phyloP scores from a whole-genome alignment of 2,888 invertebrate species.

The Cataglyphis cursor region DNA sequence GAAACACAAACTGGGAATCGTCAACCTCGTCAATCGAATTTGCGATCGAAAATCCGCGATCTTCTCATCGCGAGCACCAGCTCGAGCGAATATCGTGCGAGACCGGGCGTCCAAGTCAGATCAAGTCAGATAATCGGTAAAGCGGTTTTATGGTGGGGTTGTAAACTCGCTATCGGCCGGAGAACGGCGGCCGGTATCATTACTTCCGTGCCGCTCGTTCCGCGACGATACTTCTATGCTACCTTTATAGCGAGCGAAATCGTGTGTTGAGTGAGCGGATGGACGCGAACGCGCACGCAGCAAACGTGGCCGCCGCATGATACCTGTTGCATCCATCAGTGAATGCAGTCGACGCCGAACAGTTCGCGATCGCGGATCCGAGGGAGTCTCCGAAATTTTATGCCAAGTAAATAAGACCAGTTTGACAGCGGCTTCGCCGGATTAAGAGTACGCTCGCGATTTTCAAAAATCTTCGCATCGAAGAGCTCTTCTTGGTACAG shows the following conservation, averaged over 20 bases:
- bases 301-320: not conserved
- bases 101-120: not conserved
- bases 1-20: not conserved
- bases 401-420: not conserved
- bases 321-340: slow-evolving; percentile 23
- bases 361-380: slow-evolving; percentile 24
- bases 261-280: slow-evolving; percentile 5
- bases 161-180: slow-evolving; percentile 4
- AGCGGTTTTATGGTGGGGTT: slow-evolving; percentile 20
- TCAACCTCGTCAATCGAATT: not conserved
- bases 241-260: slow-evolving; percentile 1
- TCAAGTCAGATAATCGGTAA: slow-evolving; percentile 2
- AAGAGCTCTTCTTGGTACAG: not conserved
- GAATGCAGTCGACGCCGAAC: slow-evolving; percentile 24
- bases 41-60: not conserved
- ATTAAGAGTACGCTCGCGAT: not conserved
- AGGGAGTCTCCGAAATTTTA: not conserved
- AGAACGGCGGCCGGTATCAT: not conserved
- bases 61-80: not conserved
- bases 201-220: not conserved
- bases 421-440: not conserved
- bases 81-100: not conserved
- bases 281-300: not conserved
- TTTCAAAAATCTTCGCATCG: not conserved
- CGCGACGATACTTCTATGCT: slow-evolving; percentile 16